These are phyloP conservation scores for Leptinotarsa undecemlineata DNA, from an alignment of 1,140 invertebrate genomes.

Conservation along the genomic window DNA sequence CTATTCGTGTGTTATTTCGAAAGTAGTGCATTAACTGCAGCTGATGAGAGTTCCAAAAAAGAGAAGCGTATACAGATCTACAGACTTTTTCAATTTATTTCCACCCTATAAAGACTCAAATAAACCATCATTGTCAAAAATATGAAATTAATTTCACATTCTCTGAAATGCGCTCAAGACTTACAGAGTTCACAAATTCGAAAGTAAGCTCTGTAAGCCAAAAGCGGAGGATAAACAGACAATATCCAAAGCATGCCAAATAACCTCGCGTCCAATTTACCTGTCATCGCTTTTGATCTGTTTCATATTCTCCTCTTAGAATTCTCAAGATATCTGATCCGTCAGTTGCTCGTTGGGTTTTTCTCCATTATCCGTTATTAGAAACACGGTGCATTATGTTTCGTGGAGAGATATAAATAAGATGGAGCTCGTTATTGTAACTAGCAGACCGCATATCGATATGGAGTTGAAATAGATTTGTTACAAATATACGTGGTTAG, in stretches of 20 bases:
- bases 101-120: no score
- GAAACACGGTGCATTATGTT: not conserved
- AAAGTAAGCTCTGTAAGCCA: no score
- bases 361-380: conserved; percentile 3
- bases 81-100: no score
- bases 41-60: no score
- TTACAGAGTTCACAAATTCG: no score
- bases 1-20: no score
- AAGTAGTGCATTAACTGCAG: no score
- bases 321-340: not conserved
- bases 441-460: conserved; percentile 5
- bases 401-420: conserved; percentile 2
- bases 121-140: no score
- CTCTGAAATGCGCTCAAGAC: no score
- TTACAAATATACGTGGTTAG: not conserved
- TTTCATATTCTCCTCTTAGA: not conserved
- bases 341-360: not conserved
- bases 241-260: not conserved
- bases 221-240: no score
- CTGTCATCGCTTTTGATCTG: conserved; percentile 7
- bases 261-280: not conserved
- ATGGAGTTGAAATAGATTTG: not conserved
- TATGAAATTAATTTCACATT: no score
- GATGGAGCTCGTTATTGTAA: not conserved
- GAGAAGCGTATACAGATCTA: no score